These are phyloP conservation scores for Sebastes matsubarae DNA, from an alignment of 2,797 vertebrate species.

Conservation along the genomic window DNA sequence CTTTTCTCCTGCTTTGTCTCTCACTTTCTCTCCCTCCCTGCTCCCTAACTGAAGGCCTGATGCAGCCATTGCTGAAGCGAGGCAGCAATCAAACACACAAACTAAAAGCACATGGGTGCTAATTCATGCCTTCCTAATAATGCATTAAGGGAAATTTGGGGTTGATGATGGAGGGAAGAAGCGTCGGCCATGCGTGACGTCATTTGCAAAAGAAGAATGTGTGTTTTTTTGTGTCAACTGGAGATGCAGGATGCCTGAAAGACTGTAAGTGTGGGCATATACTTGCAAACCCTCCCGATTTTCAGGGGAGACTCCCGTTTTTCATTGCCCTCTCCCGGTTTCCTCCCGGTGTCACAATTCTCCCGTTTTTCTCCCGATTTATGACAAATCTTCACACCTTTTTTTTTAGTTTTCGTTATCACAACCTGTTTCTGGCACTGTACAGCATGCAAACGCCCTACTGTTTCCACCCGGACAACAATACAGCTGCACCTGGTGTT, in stretches of 20 bases:
- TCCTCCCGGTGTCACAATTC: too few species aligned
- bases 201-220: constrained; percentile 57
- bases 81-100: constrained; percentile 75
- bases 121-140: constrained; percentile 76
- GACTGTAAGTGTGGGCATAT: background rate
- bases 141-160: constrained; percentile 63
- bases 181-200: constrained; percentile 53
- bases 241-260: constrained; percentile 22
- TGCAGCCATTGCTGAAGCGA: constrained; percentile 46
- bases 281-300: too few species aligned
- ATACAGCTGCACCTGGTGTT: too few species aligned
- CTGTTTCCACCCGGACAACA: too few species aligned
- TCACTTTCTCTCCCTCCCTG: constrained; percentile 8
- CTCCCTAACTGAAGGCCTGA: constrained; percentile 14
- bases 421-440: too few species aligned
- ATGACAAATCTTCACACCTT: too few species aligned
- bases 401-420: too few species aligned
- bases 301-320: too few species aligned
- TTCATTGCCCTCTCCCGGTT: too few species aligned
- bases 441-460: too few species aligned
- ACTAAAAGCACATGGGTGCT: constrained; percentile 80
- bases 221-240: constrained; percentile 34
- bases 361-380: too few species aligned
- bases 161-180: constrained; percentile 61
- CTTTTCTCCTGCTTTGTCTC: constrained; percentile 31